Base-by-base conservation (phyloP, 2,797 vertebrate genomes). In the Neosalanx taihuensis region DNA sequence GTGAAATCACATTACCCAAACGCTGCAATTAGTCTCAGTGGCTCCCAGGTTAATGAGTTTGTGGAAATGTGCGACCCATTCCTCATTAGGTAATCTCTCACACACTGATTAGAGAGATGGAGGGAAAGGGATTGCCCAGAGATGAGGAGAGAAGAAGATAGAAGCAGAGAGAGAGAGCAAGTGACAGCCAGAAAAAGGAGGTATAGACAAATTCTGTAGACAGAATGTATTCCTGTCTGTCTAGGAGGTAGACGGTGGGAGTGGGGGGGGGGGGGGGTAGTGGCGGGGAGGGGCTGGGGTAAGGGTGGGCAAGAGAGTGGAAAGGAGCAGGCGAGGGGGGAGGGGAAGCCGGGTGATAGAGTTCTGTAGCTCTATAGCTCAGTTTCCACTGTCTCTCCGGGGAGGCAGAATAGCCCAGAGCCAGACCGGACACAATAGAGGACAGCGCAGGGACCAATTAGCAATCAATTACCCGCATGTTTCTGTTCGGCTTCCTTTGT, bases 1-100 rank as follows among this genome's bases (percentile, higher is more conserved):
- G 96, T 96, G 94, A 96, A 96, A 96, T 96, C 95, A 96, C 94
- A 98, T 97, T 98, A 97, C 94, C 96, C 95, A 96, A 97, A 96
- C 96, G 95, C 94, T 94, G 96, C 95, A 95, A 98, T 98, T 98
- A 96, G 96, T 96, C 95, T 97, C 96, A 96, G 94, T 97, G 94
- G 95, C 93, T 95, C 94, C 92, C 90, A 94, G 95, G 95, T 96
- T 97, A 98, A 98, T 97, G 96, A 97, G 96, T 97, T 98, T 97
- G 96, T 96, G 96, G 95, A 97, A 97, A 97, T 96, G 95, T 96
- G 95, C 94, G 95, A 96, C 95, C 95, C 94, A 96, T 96, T 97
- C 93, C 95, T 97, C 96, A 97, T 98, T 98, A 97, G 94, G 90
- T 95, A 93, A 97, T 98, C 97, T 95, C 96, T 97, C 96, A 97